Conservation (phyloP, 2,113 vertebrate genomes). For the Pithys albifrons region DNA sequence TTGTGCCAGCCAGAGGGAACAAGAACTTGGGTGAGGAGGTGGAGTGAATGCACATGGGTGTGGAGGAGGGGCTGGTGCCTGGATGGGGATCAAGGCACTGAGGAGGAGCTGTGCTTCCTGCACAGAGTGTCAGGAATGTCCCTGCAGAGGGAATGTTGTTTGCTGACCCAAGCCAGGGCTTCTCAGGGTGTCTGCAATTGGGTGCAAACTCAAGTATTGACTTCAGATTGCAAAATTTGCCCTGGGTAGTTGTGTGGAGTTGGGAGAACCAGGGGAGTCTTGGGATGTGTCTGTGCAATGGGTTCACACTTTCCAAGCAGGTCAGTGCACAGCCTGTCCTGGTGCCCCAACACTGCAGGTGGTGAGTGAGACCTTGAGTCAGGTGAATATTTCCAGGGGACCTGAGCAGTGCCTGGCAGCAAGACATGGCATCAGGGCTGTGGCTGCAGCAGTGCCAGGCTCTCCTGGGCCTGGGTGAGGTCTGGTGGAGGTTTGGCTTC, state of each 20-base stretch:
- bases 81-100: background rate
- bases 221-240: background rate
- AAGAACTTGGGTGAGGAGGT: background rate
- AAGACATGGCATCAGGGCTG: background rate
- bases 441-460: background rate
- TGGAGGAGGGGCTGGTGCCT: background rate
- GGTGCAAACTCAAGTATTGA: background rate
- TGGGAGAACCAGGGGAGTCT: background rate
- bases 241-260: background rate
- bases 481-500: rapidly evolving
- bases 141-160: background rate
- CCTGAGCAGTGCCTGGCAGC: background rate
- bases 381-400: background rate
- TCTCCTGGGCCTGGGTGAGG: background rate
- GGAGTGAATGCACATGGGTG: background rate
- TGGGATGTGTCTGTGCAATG: background rate
- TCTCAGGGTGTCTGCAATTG: rapidly evolving
- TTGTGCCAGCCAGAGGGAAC: background rate
- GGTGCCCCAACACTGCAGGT: rapidly evolving
- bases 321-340: background rate
- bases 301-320: background rate
- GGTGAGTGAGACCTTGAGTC: background rate
- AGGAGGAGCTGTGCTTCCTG: background rate
- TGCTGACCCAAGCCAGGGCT: background rate
- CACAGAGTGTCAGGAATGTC: background rate